Base-by-base conservation (phyloP, 2,797 vertebrate genomes). In the Neosilurus mollespiculum region DNA sequence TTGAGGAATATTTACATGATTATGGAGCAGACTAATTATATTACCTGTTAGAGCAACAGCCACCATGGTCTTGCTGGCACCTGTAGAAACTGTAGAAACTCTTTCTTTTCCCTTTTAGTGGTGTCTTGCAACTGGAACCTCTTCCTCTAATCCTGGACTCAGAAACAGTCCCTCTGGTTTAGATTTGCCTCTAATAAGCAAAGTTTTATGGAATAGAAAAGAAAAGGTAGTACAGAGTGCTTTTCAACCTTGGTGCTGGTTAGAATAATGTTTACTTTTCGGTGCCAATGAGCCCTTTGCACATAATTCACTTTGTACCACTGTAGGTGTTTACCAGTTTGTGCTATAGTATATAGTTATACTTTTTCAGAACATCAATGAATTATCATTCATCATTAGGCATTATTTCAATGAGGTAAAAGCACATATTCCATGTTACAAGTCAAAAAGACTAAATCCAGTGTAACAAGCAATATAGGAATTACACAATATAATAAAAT, bases 121-220 rank as follows among this genome's bases (percentile, higher is more conserved):
- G 51, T 56, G 71, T 73, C 15, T 22, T 58, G 54, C 54, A 37
- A 16, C 10, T 77, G 58, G 53, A 75, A 59, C 43, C 24, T 66
- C 49, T 73, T 54, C 51, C 11, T 75, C 20, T 43, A 70, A n/a
- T 26, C 61, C 64, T 92, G 91, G 90, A 88, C 87, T 51, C 12
- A 87, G 72, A 91, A 26, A 89, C 6, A 30, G 83, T 80, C 80
- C 79, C 85, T 82, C 56, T 1, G 62, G 72, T 88, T 88, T 85
- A 49, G 53, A 83, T 77, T 54, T 80, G 54, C 54, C 1, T 62
- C 30, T 14, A 62, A 78, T 51, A 4, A 16, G 8, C 14, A 73
- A 73, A 30, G 16, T 12, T 24, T 0, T 2, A 58, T 20, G 4
- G 16, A 75, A 58, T 20, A 75, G 26, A 34, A 75, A 34, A 34